phyloP scores from a whole-genome alignment of 1,140 invertebrate genomes.

The Ceratitis capitata region DNA sequence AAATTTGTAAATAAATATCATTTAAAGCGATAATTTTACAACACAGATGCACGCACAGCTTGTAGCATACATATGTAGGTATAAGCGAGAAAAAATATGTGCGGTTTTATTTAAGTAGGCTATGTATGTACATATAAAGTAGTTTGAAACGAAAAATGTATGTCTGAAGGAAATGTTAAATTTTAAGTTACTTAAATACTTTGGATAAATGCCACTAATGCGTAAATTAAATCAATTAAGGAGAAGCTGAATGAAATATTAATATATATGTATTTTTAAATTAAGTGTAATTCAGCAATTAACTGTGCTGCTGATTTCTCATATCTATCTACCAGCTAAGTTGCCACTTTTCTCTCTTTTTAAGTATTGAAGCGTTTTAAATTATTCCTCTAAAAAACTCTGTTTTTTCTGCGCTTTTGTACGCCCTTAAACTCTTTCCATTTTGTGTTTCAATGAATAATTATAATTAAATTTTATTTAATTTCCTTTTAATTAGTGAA shows the following conservation, averaged over 20 bases:
- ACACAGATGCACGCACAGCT: no score
- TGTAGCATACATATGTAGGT: no score
- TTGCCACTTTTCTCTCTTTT: not conserved
- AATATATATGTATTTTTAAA: not conserved
- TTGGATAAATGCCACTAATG: not conserved
- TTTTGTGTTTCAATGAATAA: not conserved
- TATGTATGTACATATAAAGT: conserved; percentile 10
- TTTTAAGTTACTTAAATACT: not conserved
- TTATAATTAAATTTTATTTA: not conserved
- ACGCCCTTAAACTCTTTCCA: not conserved
- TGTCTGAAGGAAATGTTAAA: not conserved
- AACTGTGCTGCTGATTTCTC: no score
- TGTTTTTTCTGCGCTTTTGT: not conserved
- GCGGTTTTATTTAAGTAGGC: conserved; percentile 30
- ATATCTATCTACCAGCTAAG: not conserved
- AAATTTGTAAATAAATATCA: not conserved
- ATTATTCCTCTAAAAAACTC: not conserved
- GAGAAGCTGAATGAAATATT: not conserved
- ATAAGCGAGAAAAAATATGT: not conserved
- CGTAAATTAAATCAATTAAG: not conserved
- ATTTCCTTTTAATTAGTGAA: not conserved
- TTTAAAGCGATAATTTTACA: not conserved
- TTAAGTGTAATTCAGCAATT: no score
- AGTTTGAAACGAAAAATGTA: not conserved
- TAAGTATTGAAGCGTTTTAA: not conserved